These are phyloP conservation scores for Bolborhynchus lineola DNA, from an alignment of 2,113 vertebrate genomes.

Conservation along the genomic window DNA sequence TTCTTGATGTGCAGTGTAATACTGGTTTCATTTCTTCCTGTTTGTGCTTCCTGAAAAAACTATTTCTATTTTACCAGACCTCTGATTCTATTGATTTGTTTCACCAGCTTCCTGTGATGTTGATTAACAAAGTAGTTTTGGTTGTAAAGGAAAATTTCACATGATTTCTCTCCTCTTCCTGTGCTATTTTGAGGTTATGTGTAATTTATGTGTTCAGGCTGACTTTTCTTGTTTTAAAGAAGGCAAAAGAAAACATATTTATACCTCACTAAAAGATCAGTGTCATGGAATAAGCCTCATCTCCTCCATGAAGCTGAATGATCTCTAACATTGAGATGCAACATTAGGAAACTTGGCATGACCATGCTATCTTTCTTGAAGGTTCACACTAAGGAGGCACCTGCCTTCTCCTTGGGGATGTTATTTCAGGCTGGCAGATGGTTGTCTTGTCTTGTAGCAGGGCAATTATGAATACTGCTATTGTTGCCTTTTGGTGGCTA, in stretches of 20 bases:
- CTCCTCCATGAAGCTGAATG: neutral
- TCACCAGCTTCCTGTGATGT: neutral
- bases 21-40: neutral
- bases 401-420: neutral
- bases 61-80: neutral
- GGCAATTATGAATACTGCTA: neutral
- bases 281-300: neutral
- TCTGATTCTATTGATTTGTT: neutral
- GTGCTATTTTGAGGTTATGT: neutral
- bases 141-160: neutral
- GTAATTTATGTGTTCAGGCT: neutral
- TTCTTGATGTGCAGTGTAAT: slow-evolving; percentile 1
- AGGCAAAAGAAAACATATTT: neutral
- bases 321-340: neutral
- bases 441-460: neutral
- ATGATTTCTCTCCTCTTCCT: neutral
- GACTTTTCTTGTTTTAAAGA: neutral
- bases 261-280: neutral
- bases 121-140: neutral
- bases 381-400: neutral
- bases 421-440: neutral
- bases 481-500: neutral
- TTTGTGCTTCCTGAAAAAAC: neutral
- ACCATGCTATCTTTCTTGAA: neutral
- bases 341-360: neutral